Conservation (phyloP, 2,888 invertebrate species). For the Petrolisthes manimaculis region DNA sequence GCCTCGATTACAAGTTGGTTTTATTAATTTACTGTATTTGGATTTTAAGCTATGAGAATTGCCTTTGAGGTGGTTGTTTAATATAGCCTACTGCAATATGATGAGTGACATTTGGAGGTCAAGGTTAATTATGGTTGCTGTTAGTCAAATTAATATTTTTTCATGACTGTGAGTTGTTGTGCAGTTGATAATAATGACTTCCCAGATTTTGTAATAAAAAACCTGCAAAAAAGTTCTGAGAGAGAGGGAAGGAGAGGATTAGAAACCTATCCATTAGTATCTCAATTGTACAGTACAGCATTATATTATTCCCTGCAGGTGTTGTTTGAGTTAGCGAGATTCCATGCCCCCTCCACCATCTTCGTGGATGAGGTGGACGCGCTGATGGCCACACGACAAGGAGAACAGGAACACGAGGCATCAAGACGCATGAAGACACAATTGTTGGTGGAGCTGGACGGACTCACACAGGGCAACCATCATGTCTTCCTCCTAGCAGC, state of each 20-base stretch:
- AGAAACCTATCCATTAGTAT: not conserved
- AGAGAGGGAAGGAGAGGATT: not conserved
- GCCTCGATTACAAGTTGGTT: no score
- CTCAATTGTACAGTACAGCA: not conserved
- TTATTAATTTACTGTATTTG: no score
- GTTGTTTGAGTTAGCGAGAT: conserved; percentile 87
- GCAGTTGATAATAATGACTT: no score
- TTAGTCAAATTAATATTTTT: no score
- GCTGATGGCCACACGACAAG: conserved; percentile 76
- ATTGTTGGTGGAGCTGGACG: conserved; percentile 88
- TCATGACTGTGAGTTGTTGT: no score
- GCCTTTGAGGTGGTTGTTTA: no score
- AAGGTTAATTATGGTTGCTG: no score
- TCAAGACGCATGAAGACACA: conserved; percentile 90
- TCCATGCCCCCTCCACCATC: conserved; percentile 88
- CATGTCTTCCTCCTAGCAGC: conserved; percentile 85
- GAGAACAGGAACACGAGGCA: conserved; percentile 83
- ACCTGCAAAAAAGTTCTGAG: no score
- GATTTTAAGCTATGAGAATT: no score
- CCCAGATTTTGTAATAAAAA: no score
- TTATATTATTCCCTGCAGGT: conserved; percentile 73
- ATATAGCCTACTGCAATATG: no score
- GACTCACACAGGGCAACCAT: conserved; percentile 76
- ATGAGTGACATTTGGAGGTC: no score
- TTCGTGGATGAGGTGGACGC: conserved; percentile 95